Percentiles rank a stretch among this genome's conserved stretches.
phyloP scores from a whole-genome alignment of 2,113 vertebrate species.

The Parotia lawesii region DNA sequence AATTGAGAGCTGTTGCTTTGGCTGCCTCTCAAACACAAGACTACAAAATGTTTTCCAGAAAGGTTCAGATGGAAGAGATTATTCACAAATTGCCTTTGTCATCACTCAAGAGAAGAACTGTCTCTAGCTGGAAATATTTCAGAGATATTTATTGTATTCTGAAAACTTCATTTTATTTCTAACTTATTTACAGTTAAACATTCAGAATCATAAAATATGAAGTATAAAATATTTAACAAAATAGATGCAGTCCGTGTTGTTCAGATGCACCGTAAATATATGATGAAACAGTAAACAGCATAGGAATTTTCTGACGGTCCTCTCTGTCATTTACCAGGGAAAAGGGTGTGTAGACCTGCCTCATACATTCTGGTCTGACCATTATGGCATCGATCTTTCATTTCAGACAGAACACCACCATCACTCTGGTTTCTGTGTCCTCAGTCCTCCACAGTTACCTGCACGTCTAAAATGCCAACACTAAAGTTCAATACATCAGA shows the following conservation, averaged over 20 bases:
- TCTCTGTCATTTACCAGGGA: neutral
- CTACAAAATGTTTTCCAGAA: neutral
- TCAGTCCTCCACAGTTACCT: neutral
- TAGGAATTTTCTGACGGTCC: neutral
- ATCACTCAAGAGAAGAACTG: conserved; percentile 23
- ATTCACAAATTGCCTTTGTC: neutral
- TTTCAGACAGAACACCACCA: neutral
- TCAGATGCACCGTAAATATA: conserved; percentile 55
- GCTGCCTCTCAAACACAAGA: neutral
- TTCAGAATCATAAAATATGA: conserved; percentile 58
- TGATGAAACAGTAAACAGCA: conserved; percentile 57
- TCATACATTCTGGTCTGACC: neutral
- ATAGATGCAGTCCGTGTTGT: conserved; percentile 55
- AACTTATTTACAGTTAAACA: conserved; percentile 67
- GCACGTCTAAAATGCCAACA: neutral
- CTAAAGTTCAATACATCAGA: neutral
- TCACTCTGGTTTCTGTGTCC: neutral
- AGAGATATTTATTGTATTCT: conserved; percentile 60
- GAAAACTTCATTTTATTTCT: conserved; percentile 67
- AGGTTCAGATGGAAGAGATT: neutral
- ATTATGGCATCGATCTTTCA: neutral
- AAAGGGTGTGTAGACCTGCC: neutral
- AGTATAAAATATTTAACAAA: conserved; percentile 69
- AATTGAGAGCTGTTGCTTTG: neutral
- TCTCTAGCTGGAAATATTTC: conserved; percentile 47